Conservation (phyloP, 2,888 invertebrate genomes). For the Stictocephala bisonia region DNA sequence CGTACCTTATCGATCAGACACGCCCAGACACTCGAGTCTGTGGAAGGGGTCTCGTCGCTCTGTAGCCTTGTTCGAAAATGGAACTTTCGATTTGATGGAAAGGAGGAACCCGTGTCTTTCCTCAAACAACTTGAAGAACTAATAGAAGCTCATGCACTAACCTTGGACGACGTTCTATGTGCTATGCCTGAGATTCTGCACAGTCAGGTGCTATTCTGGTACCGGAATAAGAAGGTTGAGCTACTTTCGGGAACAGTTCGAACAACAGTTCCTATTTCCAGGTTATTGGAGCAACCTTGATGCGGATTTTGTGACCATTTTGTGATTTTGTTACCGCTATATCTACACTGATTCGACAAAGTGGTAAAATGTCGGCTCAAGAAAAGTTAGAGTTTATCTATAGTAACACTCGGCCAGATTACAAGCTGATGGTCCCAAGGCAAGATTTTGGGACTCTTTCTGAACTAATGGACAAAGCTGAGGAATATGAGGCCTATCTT, state of each 20-base stretch:
- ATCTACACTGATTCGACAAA: not conserved
- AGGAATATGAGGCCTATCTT: not conserved
- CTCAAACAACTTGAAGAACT: constrained; percentile 6
- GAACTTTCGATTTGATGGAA: constrained; percentile 14
- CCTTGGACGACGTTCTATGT: not conserved
- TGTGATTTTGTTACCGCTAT: not conserved
- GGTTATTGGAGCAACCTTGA: not conserved
- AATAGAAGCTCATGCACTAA: not conserved
- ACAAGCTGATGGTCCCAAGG: not conserved
- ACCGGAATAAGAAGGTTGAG: not conserved
- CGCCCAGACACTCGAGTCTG: no score
- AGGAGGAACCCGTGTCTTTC: constrained; percentile 6
- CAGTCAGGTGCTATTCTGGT: constrained; percentile 5
- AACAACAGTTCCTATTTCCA: constrained; percentile 4
- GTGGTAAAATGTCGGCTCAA: constrained; percentile 44
- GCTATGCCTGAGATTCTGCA: constrained; percentile 11
- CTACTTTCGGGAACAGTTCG: not conserved
- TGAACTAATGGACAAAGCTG: not conserved
- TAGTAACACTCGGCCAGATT: not conserved
- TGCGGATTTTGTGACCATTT: constrained; percentile 12
- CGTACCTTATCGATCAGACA: no score
- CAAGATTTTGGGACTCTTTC: not conserved
- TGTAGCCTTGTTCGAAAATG: constrained; percentile 36
- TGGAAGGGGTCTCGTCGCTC: no score
- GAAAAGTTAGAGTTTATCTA: not conserved